A percentile compares a stretch with the other conserved stretches of the same genome.
Evolutionary conservation across 92 coral and sea anemone genomes (phyloP).

Genomic region (Siderastrea radians): DNA sequence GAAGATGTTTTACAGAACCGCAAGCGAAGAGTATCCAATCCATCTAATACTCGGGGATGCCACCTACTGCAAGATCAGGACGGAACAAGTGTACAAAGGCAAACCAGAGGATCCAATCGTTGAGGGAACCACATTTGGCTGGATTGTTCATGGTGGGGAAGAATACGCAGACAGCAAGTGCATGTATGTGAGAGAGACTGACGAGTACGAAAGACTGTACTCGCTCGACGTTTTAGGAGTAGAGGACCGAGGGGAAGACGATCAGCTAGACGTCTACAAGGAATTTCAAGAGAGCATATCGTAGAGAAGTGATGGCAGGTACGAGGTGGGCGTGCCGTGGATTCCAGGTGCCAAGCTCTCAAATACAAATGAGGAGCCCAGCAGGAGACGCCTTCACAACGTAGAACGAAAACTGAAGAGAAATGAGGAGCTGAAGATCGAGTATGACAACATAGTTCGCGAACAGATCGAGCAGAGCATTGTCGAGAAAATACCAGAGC

Average conservation of each 20-base stretch:
- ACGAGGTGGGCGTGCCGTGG: slow-evolving; percentile 52
- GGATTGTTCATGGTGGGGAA: slow-evolving; percentile 69
- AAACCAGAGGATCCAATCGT: slow-evolving; percentile 69
- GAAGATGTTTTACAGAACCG: slow-evolving; percentile 52
- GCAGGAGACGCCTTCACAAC: slow-evolving; percentile 45
- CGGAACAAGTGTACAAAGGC: slow-evolving; percentile 60
- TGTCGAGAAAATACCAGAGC: slow-evolving; percentile 43
- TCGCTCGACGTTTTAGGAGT: slow-evolving; percentile 64
- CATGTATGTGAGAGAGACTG: slow-evolving; percentile 43
- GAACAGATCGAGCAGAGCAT: slow-evolving; percentile 59
- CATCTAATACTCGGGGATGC: slow-evolving; percentile 62
- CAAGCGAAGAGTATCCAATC: slow-evolving; percentile 64
- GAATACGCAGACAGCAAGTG: slow-evolving; percentile 66
- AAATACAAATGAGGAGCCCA: slow-evolving; percentile 38
- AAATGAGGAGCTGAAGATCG: slow-evolving; percentile 27
- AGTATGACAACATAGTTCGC: slow-evolving; percentile 39
- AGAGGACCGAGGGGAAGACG: slow-evolving; percentile 57
- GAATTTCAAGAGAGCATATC: slow-evolving; percentile 51
- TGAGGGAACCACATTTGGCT: slow-evolving; percentile 76
- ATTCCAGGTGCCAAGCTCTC: slow-evolving; percentile 18
- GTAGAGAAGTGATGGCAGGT: slow-evolving; percentile 39
- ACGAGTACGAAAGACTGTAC: slow-evolving; percentile 50
- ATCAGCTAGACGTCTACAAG: slow-evolving; percentile 50
- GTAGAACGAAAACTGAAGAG: slow-evolving; percentile 42
- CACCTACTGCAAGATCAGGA: slow-evolving; percentile 44